Evolutionary conservation across 2,797 vertebrate species (phyloP).

Genomic region (Myotis vivesi): DNA sequence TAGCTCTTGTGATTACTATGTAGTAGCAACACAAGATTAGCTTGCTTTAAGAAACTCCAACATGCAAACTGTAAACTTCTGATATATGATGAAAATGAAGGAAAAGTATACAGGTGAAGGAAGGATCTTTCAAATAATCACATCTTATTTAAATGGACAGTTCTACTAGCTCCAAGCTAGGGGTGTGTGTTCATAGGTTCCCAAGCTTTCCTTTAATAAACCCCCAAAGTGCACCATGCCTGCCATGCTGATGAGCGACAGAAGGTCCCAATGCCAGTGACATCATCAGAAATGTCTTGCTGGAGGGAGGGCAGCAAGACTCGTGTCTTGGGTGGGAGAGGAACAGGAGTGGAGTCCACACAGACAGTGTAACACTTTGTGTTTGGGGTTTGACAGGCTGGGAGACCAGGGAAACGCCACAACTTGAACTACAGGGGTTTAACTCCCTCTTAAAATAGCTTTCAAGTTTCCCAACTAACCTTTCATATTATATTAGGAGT

Average conservation of each 20-base stretch:
- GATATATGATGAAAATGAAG: background rate
- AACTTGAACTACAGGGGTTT: background rate
- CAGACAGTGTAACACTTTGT: background rate
- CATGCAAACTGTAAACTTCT: background rate
- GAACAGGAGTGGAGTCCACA: background rate
- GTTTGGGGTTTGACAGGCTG: background rate
- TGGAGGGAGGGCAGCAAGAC: background rate
- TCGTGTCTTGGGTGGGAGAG: background rate
- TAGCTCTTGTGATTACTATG: background rate
- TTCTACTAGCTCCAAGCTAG: background rate
- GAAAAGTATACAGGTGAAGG: no score
- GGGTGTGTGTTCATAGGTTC: background rate
- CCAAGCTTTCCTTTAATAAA: background rate
- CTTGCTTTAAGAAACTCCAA: background rate
- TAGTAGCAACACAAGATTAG: background rate
- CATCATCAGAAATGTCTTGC: fast-evolving
- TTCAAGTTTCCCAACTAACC: background rate
- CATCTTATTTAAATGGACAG: background rate
- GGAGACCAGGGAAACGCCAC: background rate
- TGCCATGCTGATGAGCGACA: no score
- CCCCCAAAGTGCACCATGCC: background rate
- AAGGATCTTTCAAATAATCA: background rate
- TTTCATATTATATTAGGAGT: background rate
- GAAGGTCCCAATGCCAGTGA: background rate
- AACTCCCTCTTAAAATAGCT: background rate